Conservation (phyloP, 2,888 invertebrate genomes). For the Volucella bombylans region DNA sequence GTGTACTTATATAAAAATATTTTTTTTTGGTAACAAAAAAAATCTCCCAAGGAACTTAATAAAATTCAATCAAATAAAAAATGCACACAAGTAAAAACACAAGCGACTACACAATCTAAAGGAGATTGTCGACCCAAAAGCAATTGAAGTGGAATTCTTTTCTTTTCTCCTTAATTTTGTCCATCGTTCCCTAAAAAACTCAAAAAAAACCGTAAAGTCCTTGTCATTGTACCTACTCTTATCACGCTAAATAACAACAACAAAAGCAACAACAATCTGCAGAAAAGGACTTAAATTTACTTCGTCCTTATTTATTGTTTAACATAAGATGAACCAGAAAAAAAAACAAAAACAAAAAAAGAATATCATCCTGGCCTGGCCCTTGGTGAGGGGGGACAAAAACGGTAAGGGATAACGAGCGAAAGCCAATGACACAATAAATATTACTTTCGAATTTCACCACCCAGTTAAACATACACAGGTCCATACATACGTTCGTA, state of each 20-base stretch:
- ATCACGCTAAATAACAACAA: slow-evolving; percentile 36
- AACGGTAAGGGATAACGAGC: slow-evolving; percentile 61
- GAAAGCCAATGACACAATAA: slow-evolving; percentile 70
- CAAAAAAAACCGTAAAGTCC: slow-evolving; percentile 1
- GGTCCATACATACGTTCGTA: background rate
- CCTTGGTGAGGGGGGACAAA: background rate
- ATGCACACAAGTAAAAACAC: slow-evolving; percentile 37
- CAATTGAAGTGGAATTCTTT: slow-evolving; percentile 61
- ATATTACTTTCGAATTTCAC: slow-evolving; percentile 64
- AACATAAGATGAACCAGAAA: slow-evolving; percentile 32
- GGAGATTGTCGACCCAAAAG: slow-evolving; percentile 58
- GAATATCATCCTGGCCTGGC: too few species aligned
- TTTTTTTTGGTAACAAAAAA: too few species aligned
- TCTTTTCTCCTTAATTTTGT: slow-evolving; percentile 22
- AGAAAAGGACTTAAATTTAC: slow-evolving; percentile 49
- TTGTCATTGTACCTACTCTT: slow-evolving; percentile 11
- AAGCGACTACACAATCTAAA: slow-evolving; percentile 37
- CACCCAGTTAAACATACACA: slow-evolving; percentile 27
- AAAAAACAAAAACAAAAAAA: slow-evolving; percentile 7
- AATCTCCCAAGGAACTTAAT: slow-evolving; percentile 22
- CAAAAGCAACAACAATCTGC: slow-evolving; percentile 47
- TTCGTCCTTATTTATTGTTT: slow-evolving; percentile 53
- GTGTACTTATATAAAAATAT: too few species aligned
- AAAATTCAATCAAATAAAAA: slow-evolving; percentile 50
- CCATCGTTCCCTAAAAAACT: slow-evolving; percentile 13